These are phyloP conservation scores for Dasypus novemcinctus DNA, from an alignment of 2,113 vertebrate species.

Conservation along the genomic window DNA sequence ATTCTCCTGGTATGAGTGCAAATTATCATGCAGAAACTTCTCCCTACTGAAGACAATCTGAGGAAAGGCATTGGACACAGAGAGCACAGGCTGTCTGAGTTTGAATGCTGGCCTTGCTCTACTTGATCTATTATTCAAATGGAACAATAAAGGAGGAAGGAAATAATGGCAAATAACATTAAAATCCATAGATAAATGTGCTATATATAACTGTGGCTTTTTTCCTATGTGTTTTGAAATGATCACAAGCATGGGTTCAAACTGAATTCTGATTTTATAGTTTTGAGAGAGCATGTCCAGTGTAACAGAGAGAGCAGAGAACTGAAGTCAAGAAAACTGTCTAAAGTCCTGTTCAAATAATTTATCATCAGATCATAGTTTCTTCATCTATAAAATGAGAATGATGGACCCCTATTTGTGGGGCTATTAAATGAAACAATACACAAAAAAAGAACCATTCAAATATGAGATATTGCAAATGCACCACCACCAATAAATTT, in stretches of 20 bases:
- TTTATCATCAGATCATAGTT: not conserved
- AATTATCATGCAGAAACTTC: not conserved
- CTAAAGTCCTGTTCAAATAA: not conserved
- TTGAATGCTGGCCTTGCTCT: not conserved
- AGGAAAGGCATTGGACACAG: not conserved
- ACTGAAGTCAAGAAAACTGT: not conserved
- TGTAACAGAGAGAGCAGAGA: not conserved
- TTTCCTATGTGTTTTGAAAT: not conserved
- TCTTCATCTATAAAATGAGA: not conserved
- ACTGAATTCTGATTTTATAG: not conserved
- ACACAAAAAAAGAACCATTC: not conserved
- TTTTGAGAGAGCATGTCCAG: not conserved
- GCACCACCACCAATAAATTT: not conserved
- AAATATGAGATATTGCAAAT: not conserved
- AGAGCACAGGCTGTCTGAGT: not conserved
- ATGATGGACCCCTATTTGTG: not conserved
- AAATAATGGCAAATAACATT: not conserved
- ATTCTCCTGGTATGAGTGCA: not conserved
- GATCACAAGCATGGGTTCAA: not conserved
- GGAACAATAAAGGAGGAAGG: not conserved
- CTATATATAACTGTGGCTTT: not conserved
- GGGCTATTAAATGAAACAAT: not conserved
- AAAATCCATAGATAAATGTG: not conserved
- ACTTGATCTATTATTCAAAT: not conserved
- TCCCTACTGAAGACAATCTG: not conserved